Conservation (phyloP, 2,797 vertebrate species). For the Sebastes diploproa region DNA sequence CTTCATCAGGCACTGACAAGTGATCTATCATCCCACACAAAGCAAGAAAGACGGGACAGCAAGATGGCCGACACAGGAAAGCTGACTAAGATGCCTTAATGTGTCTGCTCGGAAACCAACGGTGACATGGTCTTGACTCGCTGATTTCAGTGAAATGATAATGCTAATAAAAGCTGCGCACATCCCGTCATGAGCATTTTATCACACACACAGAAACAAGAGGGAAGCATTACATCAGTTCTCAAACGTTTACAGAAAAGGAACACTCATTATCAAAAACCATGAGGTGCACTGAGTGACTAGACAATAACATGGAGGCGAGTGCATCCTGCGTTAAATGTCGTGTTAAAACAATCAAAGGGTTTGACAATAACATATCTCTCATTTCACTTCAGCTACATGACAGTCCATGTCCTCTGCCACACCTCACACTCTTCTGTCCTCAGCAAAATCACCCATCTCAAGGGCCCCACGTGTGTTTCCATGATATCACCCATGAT, state of each 20-base stretch:
- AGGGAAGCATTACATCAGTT: neutral
- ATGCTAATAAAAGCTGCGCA: conserved; percentile 5
- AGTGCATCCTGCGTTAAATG: conserved; percentile 9
- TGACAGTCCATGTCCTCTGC: neutral
- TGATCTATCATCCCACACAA: conserved; percentile 1
- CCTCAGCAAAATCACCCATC: conserved; percentile 13
- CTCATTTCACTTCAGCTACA: neutral
- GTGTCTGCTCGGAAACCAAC: conserved; percentile 44
- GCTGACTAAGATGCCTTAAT: conserved; percentile 42
- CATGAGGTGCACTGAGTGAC: neutral
- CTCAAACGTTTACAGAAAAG: neutral
- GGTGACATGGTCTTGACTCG: conserved; percentile 45
- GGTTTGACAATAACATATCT: neutral
- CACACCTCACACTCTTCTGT: conserved; percentile 24
- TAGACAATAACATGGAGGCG: conserved; percentile 4
- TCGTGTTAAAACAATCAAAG: neutral
- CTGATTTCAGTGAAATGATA: conserved; percentile 37
- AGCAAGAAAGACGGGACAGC: conserved; percentile 16
- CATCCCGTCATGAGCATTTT: neutral
- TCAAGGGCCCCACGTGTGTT: conserved; percentile 8
- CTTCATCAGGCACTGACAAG: neutral
- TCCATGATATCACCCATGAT: conserved; percentile 46
- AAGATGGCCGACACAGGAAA: conserved; percentile 37
- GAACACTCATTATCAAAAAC: neutral
- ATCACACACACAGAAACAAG: neutral